Evolutionary conservation across 1,140 invertebrate genomes (phyloP).

Genomic region (Colletes gigas): DNA sequence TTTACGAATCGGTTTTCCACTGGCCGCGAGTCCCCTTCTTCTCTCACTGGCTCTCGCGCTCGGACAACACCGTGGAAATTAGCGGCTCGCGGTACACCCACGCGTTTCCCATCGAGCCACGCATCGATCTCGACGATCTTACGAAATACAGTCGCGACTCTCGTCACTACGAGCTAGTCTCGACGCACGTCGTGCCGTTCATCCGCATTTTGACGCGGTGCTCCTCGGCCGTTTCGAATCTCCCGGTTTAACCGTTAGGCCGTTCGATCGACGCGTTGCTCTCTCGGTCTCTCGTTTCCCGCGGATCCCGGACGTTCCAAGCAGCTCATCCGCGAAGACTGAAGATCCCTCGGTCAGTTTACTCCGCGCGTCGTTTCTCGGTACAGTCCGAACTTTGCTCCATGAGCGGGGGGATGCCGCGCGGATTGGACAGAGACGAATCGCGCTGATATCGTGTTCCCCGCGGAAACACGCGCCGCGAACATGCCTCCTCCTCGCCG

Average conservation of each 20-base stretch:
- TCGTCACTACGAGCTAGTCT: no score
- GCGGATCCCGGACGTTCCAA: constrained; percentile 4
- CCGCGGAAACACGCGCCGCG: constrained; percentile 70
- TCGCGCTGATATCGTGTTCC: constrained; percentile 67
- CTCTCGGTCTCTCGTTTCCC: background rate
- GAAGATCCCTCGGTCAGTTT: constrained; percentile 71
- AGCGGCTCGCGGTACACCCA: background rate
- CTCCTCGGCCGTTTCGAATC: no score
- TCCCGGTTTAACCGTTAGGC: no score
- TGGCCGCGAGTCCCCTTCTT: background rate
- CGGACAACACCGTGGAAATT: background rate
- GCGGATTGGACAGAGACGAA: constrained; percentile 71
- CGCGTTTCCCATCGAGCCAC: background rate
- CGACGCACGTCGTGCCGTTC: background rate
- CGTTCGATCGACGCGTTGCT: no score
- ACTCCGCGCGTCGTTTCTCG: constrained; percentile 71
- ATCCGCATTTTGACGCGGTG: background rate
- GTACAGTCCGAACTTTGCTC: constrained; percentile 75
- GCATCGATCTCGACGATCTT: background rate
- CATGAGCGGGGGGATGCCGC: constrained; percentile 61
- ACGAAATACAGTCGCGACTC: background rate
- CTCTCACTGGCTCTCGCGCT: background rate
- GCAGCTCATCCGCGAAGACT: constrained; percentile 70
- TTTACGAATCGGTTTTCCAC: background rate
- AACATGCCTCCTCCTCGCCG: constrained; percentile 67